Evolutionary conservation across 1,140 invertebrate species (phyloP).

Genomic region (Plutomurus gul): DNA sequence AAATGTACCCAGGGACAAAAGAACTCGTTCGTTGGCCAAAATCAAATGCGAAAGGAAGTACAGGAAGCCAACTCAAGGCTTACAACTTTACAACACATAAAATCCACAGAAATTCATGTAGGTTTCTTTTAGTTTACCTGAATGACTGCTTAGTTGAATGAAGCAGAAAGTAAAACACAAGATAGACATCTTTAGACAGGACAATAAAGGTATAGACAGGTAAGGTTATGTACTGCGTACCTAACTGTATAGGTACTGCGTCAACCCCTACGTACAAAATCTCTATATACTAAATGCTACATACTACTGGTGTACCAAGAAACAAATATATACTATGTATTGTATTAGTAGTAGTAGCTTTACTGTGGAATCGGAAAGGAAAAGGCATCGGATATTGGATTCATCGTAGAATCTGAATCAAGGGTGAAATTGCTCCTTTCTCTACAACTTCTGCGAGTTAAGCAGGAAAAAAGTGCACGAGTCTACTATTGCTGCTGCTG

Average conservation of each 20-base stretch:
- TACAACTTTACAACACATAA: neutral
- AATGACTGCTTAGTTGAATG: neutral
- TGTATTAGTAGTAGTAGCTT: too few species aligned
- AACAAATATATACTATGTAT: too few species aligned
- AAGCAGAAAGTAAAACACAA: neutral
- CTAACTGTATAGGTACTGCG: too few species aligned
- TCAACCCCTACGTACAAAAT: too few species aligned
- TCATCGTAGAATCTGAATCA: neutral
- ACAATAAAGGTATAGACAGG: neutral
- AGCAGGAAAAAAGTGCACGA: neutral
- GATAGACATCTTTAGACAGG: neutral
- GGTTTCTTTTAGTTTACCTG: neutral
- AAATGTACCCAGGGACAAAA: neutral
- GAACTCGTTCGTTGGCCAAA: neutral
- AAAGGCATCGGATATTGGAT: neutral
- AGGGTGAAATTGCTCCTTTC: constrained; percentile 21
- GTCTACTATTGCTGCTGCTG: neutral
- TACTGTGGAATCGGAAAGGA: too few species aligned
- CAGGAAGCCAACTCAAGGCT: neutral
- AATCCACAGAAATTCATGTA: neutral
- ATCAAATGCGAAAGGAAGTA: neutral
- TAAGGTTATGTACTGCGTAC: neutral
- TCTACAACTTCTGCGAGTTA: neutral
- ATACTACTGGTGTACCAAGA: too few species aligned
- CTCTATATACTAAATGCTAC: too few species aligned